Base-by-base conservation (phyloP, 2,888 invertebrate species). In the Luperina testacea region DNA sequence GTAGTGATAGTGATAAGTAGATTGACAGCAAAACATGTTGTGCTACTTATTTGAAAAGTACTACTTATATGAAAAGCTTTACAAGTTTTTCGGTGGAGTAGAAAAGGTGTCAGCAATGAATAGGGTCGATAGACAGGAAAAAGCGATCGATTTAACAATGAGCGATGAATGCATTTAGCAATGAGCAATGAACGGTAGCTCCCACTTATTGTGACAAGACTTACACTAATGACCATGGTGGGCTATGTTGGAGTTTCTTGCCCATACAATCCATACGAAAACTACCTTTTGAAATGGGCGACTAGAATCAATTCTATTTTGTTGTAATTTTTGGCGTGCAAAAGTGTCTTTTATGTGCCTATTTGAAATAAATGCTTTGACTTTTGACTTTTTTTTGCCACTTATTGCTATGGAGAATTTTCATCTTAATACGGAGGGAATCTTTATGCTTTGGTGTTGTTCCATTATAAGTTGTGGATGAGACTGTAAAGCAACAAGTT, bases 101-200 rank as follows among this genome's bases (percentile, higher is more conserved):
- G 69, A 59, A 73, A 81, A 72, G 3, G 38, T 24, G 9, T 20
- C 38, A 27, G 9, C 32, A 32, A n/a, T 83, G 20, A 32, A 42
- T 83, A n/a, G n/a, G 53, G n/a, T n/a, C 24, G 9, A 11, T 11
- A 42, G 48, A 20, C 48, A 0, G 38, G 8, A 80, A 78, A 68
- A 42, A 13, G 9, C n/a, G 61, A 53, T 63, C 24, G n/a, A 24
- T 17, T 68, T 63, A 17, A 27, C 11, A 45, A 53, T 53, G 45
- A 17, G 20, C 32, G n/a, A n/a, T n/a, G n/a, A n/a, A n/a, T n/a
- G n/a, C n/a, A n/a, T n/a, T n/a, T n/a, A n/a, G n/a, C n/a, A n/a
- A n/a, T n/a, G n/a, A 72, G 9, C 51, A 42, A n/a, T 32, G n/a
- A 3, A 53, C 13, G 17, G 11, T 0, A 45, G 0, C n/a, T 71